phyloP scores from a whole-genome alignment of 1,140 invertebrate genomes.

The Ylistrum balloti region DNA sequence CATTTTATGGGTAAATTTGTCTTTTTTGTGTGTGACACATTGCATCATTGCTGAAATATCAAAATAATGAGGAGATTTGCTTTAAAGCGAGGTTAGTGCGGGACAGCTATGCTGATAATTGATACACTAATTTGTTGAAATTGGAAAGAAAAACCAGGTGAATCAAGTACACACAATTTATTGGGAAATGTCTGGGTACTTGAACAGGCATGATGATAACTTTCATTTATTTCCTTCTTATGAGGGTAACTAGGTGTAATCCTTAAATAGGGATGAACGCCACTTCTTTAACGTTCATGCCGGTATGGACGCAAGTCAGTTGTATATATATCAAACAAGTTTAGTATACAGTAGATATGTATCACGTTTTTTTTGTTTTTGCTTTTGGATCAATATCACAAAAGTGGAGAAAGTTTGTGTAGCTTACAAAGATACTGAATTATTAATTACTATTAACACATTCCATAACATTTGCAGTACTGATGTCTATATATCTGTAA shows the following conservation, averaged over 20 bases:
- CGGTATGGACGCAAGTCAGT: neutral
- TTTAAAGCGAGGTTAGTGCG: neutral
- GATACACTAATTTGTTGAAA: neutral
- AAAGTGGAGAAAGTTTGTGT: no score
- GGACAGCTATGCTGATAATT: neutral
- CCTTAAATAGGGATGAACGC: neutral
- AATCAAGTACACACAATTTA: neutral
- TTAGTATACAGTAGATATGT: no score
- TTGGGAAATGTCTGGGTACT: neutral
- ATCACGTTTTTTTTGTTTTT: no score
- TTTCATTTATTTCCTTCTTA: neutral
- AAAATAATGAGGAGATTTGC: constrained; percentile 5
- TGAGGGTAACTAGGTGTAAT: neutral
- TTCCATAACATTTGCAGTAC: no score
- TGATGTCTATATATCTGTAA: no score
- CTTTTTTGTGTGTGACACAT: neutral
- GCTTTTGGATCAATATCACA: no score
- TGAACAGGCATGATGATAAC: no score
- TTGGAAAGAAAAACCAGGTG: neutral
- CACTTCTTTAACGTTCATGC: no score
- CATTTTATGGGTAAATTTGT: neutral
- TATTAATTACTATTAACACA: no score
- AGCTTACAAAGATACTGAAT: no score
- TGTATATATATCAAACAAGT: neutral
- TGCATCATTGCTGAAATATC: neutral